Evolutionary conservation across 2,113 vertebrate genomes (phyloP), one percentile per base, ranked within the genome.

Genomic region (Phoenicopterus ruber): DNA sequence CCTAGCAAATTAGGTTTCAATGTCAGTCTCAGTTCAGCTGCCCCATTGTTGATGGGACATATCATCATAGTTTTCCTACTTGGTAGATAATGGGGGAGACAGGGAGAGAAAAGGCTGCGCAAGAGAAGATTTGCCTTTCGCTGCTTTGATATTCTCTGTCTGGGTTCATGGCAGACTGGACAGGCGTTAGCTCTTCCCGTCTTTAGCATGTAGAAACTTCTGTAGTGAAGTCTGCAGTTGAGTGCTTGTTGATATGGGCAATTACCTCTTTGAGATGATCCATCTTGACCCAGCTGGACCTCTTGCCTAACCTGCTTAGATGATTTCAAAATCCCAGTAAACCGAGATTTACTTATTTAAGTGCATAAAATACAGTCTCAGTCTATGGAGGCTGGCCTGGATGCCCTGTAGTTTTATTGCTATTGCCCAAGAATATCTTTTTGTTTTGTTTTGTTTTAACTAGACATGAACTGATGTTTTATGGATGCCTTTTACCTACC

Each of bases 221-320:
- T 54, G 40, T 1, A 54, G 55, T 17, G 11, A 67, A 34, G 34
- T 62, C 36, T 62, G 50, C 36, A 79, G 36, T 19, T 4, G 2
- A 50, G n/a, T 13, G 26, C 17, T 78, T 62, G 24, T 12, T 70
- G 69, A 15, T 21, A 13, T 0, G 13, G 21, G 14, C 0, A 0
- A 14, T 46, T 21, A 15, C 19, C n/a, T 17, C 59, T 65, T 50
- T 19, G 61, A 63, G 21, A 67, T 42, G 21, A 50, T 80, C 63
- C n/a, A 4, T 21, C 21, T 24, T 44, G 38, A 66, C 7, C 9
- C 50, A 82, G 13, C 15, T 65, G 40, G 17, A 91, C 8, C 12
- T 34, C 62, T 42, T 54, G 11, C 19, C 57, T 86, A 63, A 47
- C 22, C 12, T 55, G 29, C n/a, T 69, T 32, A 47, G 44, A 50